Percentiles rank a stretch among this genome's conserved stretches.
Evolutionary conservation across 2,888 invertebrate genomes (phyloP).

Genomic region (Heliothis peltigera): DNA sequence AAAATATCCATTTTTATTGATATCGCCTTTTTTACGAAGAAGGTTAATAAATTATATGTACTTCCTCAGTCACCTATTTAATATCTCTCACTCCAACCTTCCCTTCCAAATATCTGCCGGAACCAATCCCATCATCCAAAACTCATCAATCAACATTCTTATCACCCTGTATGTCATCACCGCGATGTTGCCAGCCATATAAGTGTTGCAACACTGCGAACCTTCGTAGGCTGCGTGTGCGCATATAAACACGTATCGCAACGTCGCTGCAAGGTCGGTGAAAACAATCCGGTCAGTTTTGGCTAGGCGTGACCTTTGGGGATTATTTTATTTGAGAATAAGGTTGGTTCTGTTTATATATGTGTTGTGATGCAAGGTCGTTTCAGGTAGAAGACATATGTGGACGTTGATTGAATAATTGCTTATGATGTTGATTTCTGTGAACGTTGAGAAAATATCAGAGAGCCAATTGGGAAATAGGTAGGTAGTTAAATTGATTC

Average conservation of each 20-base stretch:
- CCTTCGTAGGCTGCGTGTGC: constrained; percentile 55
- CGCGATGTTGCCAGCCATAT: constrained; percentile 49
- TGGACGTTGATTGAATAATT: no score
- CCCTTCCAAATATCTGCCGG: constrained; percentile 6
- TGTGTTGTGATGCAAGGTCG: neutral
- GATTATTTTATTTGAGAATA: constrained; percentile 1
- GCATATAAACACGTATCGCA: constrained; percentile 62
- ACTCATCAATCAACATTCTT: constrained; percentile 19
- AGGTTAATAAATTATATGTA: no score
- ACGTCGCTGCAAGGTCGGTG: constrained; percentile 56
- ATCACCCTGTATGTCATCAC: constrained; percentile 46
- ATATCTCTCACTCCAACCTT: no score
- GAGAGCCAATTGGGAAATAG: no score
- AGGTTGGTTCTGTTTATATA: neutral
- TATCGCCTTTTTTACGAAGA: no score
- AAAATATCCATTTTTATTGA: no score
- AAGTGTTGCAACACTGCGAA: constrained; percentile 53
- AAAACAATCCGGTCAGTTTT: constrained; percentile 57
- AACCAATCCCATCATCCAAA: neutral
- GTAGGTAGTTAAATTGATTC: no score
- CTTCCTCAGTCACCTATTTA: no score
- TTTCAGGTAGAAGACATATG: no score
- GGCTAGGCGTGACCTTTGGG: constrained; percentile 35
- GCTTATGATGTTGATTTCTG: no score
- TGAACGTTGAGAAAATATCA: no score